These are phyloP conservation scores for Chrysopa pallens DNA, from an alignment of 1,140 invertebrate species.

Conservation along the genomic window DNA sequence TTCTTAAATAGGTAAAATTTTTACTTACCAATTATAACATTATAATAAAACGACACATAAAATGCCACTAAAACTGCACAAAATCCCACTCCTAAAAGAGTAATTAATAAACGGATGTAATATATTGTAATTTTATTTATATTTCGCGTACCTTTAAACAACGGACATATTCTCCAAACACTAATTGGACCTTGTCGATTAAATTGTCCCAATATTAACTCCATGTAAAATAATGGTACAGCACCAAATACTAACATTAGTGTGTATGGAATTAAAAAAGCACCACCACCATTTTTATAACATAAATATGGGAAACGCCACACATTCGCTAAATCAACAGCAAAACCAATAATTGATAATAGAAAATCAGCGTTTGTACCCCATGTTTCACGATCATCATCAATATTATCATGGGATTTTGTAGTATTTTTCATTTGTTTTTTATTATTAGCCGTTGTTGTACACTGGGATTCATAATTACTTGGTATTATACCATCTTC, in stretches of 20 bases:
- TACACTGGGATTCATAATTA: too few relatives aligned
- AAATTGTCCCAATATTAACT: conserved; percentile 64
- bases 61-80: conserved; percentile 80
- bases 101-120: background rate
- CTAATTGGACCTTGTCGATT: conserved; percentile 62
- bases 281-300: conserved; percentile 61
- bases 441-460: too few relatives aligned
- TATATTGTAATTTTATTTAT: background rate
- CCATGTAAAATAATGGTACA: conserved; percentile 72
- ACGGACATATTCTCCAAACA: conserved; percentile 68
- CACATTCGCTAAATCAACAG: conserved; percentile 80
- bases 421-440: too few relatives aligned
- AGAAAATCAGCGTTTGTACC: conserved; percentile 81
- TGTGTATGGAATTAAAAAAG: conserved; percentile 48
- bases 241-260: conserved; percentile 61
- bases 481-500: too few relatives aligned
- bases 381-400: conserved; percentile 63
- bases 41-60: conserved; percentile 85
- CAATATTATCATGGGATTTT: conserved; percentile 1
- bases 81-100: conserved; percentile 57
- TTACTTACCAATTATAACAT: conserved; percentile 61
- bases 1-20: background rate
- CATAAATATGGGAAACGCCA: conserved; percentile 74
- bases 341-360: conserved; percentile 80
- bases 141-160: conserved; percentile 59